Evolutionary conservation across 2,888 invertebrate species (phyloP), one percentile per base, ranked within the genome.

Genomic region (Drosophila mercatorum): DNA sequence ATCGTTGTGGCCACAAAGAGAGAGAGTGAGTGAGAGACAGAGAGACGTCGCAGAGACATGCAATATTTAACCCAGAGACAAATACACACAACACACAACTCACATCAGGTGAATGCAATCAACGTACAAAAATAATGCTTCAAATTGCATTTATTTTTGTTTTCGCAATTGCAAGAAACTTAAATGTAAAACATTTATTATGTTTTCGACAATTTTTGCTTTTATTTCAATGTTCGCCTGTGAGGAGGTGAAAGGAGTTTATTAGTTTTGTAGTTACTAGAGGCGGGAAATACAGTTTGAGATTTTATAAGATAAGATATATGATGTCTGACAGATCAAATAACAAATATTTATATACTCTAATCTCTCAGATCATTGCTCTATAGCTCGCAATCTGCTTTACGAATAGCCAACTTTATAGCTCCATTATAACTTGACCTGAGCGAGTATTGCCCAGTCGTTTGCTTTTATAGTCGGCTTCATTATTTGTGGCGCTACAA

Each of bases 101-200:
- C 64, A 72, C 62, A 66, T 70, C 82, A 82, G 82, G 66, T 80
- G 82, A 80, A 75, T 81, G 87, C 87, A 84, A 84, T 84, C 87
- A 84, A 75, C 81, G 75, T 72, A 75, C 55, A 72, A 75, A 85
- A 80, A 76, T 80, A 83, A 73, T 78, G 71, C 68, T 53, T 56
- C 61, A 75, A 80, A 80, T 80, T 76, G 83, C 85, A 70, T 68
- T 84, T 83, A 67, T 69, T 59, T 71, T 80, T 78, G 63, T 70
- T 56, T 57, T 57, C 34, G 5, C 57, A 78, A 80, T 75, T 70
- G 62, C 57, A 59, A 69, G 61, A 36, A 41, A 58, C 57, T 26
- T 43, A 40, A 52, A 60, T 68, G 63, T 59, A 60, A 60, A 66
- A 31, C 65, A 60, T 65, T 72, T 74, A 26, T 55, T 68, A 72